Conservation (phyloP, 1,140 invertebrate genomes). For the Zaprionus inermis region DNA sequence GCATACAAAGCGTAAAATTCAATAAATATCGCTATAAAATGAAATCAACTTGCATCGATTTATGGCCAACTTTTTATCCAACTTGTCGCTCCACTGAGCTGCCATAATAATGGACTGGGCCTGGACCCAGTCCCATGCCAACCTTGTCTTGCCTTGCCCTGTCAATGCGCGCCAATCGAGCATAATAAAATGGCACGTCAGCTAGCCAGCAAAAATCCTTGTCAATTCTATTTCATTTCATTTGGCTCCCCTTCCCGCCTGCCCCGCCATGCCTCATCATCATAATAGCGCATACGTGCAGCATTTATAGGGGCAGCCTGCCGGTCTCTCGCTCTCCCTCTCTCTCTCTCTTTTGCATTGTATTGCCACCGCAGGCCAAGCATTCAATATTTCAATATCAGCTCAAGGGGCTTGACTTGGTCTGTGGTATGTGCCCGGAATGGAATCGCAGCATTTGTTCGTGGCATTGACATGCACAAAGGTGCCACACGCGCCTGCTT, state of each 20-base stretch:
- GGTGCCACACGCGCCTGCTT: background rate
- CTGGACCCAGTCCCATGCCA: too few relatives aligned
- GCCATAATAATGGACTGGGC: constrained; percentile 16
- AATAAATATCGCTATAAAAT: constrained; percentile 39
- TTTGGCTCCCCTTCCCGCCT: constrained; percentile 15
- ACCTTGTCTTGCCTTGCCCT: constrained; percentile 41
- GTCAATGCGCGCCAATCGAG: constrained; percentile 34
- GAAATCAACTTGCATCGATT: constrained; percentile 36
- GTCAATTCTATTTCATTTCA: constrained; percentile 57
- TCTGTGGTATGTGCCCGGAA: constrained; percentile 23
- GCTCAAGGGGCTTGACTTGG: constrained; percentile 1
- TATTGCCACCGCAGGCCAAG: constrained; percentile 43
- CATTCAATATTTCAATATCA: constrained; percentile 70
- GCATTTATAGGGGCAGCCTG: constrained; percentile 8
- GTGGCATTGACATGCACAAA: constrained; percentile 2
- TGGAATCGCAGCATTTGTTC: constrained; percentile 48
- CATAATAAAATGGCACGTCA: constrained; percentile 49
- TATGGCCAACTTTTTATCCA: constrained; percentile 33
- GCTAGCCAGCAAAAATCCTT: constrained; percentile 44
- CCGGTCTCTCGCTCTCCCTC: background rate
- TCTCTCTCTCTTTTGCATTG: constrained; percentile 17
- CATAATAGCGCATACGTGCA: constrained; percentile 24
- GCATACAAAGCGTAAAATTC: constrained; percentile 17
- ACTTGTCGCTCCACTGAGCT: constrained; percentile 14
- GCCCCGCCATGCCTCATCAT: constrained; percentile 31